Base-by-base conservation (phyloP, 2,888 invertebrate species). In the Eupithecia exiguata region DNA sequence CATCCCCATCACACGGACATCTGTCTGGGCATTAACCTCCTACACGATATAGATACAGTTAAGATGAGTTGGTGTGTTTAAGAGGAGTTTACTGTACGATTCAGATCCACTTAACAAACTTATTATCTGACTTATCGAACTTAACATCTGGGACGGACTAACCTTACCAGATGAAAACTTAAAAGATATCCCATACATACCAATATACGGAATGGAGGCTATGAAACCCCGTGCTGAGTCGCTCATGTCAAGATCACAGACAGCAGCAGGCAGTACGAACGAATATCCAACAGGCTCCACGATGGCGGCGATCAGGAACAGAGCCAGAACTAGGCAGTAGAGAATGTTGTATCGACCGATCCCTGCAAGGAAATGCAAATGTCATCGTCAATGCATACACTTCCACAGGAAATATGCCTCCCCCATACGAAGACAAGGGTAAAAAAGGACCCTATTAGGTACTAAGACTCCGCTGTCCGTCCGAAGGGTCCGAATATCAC, bases 201-300 rank as follows among this genome's bases (percentile, higher is more conserved):
- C 96, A 74, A 96, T 91, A 82, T 96, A 96, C 2, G 96, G 96
- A 16, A 96, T 89, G 0, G 96, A 96, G 25, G 95, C 95, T 1
- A 96, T 88, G 53, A 96, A 86, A 1, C 96, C 96, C 85, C 94
- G 82, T 66, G 88, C 87, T 0, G 95, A 94, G 77, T 95, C 92
- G 0, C 90, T 86, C 81, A 96, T 91, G 35, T 94, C 87, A 0
- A 97, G 90, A 83, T 96, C 96, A 80, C 96, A 96, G 87, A 95
- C 95, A 7, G 96, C 95, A 1, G 96, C 90, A 0, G 96, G 96
- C 71, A 96, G 89, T 25, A 96, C 92, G 79, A 95, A 95, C 75
- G 96, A 95, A 82, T 96, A 95, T 9, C 95, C 95, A 82, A 96
- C 93, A 0, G 96, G 95, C 83, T 96, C 96, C 46, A 96, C 89